Evolutionary conservation across 2,113 vertebrate genomes (phyloP).

Genomic region (Salvelinus alpinus): DNA sequence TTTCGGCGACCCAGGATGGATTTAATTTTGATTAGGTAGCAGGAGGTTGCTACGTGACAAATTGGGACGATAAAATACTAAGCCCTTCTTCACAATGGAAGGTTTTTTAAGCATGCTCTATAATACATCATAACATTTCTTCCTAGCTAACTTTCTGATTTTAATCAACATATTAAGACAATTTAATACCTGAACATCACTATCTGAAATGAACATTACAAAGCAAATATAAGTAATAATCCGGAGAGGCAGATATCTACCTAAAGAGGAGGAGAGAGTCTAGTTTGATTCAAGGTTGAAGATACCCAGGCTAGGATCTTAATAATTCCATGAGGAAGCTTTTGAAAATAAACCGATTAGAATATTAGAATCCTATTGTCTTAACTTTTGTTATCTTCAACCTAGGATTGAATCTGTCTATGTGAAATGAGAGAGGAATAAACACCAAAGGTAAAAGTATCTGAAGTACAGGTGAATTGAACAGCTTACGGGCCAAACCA

Average conservation of each 20-base stretch:
- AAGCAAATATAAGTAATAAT: background rate
- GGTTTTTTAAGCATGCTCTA: too few relatives aligned
- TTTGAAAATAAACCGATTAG: too few relatives aligned
- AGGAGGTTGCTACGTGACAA: background rate
- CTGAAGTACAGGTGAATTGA: slow-evolving; percentile 34
- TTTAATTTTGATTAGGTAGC: background rate
- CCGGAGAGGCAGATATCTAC: background rate
- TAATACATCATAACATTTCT: too few relatives aligned
- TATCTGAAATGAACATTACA: background rate
- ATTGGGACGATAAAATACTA: background rate
- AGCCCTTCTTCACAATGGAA: too few relatives aligned
- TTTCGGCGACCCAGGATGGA: background rate
- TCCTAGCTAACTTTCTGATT: background rate
- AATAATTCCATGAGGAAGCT: too few relatives aligned
- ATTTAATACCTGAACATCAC: background rate
- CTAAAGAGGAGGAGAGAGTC: background rate
- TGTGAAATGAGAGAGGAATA: slow-evolving; percentile 17
- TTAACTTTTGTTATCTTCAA: too few relatives aligned
- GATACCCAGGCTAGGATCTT: too few relatives aligned
- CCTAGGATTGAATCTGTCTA: background rate
- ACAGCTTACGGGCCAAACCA: slow-evolving; percentile 45
- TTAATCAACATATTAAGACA: background rate
- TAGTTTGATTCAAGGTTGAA: too few relatives aligned
- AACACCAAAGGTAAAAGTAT: slow-evolving; percentile 32
- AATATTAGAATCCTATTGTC: too few relatives aligned